Conservation (phyloP, 2,797 vertebrate species). For the Cossypha niveicapilla region DNA sequence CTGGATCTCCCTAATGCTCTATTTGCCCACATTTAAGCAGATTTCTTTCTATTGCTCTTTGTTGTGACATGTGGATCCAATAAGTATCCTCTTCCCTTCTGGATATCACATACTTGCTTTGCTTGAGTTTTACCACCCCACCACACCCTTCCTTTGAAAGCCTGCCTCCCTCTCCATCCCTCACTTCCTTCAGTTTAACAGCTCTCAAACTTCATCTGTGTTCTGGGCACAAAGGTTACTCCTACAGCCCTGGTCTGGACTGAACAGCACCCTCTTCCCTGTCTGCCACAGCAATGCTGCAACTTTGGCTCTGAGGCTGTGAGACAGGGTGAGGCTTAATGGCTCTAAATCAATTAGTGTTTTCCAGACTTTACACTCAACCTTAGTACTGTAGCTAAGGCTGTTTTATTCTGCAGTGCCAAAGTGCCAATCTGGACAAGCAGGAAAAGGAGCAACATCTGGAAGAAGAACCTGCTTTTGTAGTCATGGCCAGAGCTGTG, state of each 20-base stretch:
- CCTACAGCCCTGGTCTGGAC: neutral
- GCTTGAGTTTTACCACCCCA: neutral
- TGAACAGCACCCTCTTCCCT: neutral
- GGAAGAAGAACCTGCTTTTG: neutral
- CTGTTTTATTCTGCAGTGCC: neutral
- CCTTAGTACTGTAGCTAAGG: neutral
- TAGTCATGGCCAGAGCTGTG: neutral
- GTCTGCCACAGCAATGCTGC: neutral
- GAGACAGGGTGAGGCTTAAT: neutral
- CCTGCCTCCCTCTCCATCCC: neutral
- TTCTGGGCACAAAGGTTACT: neutral
- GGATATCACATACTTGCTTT: neutral
- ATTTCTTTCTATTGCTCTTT: neutral
- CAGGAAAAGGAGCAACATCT: neutral
- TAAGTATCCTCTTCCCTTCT: neutral
- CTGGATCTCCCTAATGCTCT: neutral
- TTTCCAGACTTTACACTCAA: neutral
- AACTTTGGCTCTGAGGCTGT: neutral
- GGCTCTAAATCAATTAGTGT: neutral
- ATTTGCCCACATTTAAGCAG: neutral
- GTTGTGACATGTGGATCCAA: conserved; percentile 20
- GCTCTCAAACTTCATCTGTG: neutral
- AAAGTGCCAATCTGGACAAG: neutral
- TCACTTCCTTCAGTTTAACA: neutral
- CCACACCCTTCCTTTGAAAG: neutral